phyloP scores from a whole-genome alignment of 2,113 vertebrate genomes.

The Tragelaphus strepsiceros region DNA sequence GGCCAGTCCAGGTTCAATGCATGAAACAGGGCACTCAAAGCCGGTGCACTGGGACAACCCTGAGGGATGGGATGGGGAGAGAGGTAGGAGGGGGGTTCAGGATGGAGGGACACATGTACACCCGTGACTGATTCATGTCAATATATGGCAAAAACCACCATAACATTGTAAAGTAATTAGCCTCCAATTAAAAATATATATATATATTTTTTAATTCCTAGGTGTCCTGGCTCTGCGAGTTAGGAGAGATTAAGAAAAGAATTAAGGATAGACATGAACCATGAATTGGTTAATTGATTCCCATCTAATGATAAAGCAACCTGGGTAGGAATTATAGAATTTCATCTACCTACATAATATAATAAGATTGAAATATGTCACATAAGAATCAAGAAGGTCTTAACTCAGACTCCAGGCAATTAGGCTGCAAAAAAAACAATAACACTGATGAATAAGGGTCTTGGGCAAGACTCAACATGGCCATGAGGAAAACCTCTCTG shows the following conservation, averaged over 20 bases:
- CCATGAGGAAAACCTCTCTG: background rate
- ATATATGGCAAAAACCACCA: background rate
- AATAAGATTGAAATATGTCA: background rate
- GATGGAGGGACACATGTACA: background rate
- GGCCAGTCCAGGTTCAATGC: background rate
- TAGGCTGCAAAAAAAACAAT: background rate
- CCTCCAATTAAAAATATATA: background rate
- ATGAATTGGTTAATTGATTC: background rate
- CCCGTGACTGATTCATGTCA: background rate
- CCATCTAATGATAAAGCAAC: background rate
- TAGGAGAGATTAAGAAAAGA: background rate
- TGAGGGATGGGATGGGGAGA: background rate
- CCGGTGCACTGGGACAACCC: background rate
- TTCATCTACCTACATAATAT: background rate
- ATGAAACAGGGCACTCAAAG: background rate
- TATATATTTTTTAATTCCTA: background rate
- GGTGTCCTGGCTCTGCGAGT: background rate
- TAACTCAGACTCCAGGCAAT: background rate
- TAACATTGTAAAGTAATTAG: background rate
- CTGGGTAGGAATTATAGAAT: background rate
- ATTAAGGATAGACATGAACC: background rate
- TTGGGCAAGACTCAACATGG: background rate
- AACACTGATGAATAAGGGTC: background rate
- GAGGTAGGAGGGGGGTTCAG: fast-evolving
- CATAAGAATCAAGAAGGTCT: background rate